A percentile compares a stretch with the other conserved stretches of the same genome.
These are phyloP conservation scores for Aplodontia rufa DNA, from an alignment of 2,113 vertebrate species.

Conservation along the genomic window DNA sequence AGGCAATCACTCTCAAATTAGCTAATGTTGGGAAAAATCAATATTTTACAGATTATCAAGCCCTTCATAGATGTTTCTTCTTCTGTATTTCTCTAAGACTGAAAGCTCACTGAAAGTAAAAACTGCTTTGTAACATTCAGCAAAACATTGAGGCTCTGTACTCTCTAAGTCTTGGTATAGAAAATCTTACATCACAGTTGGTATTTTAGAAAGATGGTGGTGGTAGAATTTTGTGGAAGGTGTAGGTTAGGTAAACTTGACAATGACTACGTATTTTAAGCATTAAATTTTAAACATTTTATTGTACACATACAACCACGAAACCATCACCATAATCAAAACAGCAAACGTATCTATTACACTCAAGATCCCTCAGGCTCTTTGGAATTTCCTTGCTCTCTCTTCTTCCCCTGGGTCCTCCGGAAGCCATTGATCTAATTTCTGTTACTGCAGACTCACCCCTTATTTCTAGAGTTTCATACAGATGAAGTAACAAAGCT, in stretches of 20 bases:
- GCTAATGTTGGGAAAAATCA: neutral
- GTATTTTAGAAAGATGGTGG: neutral
- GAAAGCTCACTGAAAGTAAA: neutral
- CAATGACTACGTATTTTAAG: neutral
- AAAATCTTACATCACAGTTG: neutral
- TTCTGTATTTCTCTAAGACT: neutral
- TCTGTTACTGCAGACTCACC: neutral
- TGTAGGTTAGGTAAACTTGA: neutral
- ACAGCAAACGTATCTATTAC: neutral
- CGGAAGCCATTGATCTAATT: neutral
- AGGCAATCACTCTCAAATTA: neutral
- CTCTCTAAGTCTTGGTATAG: neutral
- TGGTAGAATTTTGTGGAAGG: neutral
- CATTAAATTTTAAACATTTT: neutral
- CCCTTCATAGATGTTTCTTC: neutral
- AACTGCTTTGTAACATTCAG: neutral
- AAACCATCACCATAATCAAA: neutral
- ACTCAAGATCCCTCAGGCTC: rapidly evolving
- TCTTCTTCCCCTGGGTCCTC: too few species aligned
- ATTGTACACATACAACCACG: neutral
- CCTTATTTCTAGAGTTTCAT: neutral
- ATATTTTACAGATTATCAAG: neutral
- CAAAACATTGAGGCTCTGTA: neutral
- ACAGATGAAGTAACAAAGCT: neutral
- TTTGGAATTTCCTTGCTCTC: neutral